phyloP scores from a whole-genome alignment of 2,797 vertebrate genomes.

The Myotis myotis region DNA sequence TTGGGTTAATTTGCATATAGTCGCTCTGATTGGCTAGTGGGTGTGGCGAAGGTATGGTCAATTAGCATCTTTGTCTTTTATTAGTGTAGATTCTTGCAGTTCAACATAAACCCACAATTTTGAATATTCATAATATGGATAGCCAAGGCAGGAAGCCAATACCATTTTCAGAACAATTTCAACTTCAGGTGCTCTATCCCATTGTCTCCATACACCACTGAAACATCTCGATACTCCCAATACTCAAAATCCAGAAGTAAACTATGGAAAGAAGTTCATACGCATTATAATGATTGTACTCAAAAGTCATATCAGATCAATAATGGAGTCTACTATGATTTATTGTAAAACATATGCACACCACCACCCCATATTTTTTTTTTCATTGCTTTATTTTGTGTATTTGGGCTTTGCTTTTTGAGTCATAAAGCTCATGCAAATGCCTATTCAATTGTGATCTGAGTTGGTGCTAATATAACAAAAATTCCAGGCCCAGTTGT shows the following conservation, averaged over 20 bases:
- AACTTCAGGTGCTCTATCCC: not conserved
- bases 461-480: not conserved
- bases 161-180: not conserved
- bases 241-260: not conserved
- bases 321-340: not conserved
- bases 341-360: not conserved
- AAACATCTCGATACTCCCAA: not conserved
- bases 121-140: not conserved
- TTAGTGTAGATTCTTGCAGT: not conserved
- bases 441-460: not conserved
- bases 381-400: not conserved
- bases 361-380: not conserved
- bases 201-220: not conserved
- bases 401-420: not conserved
- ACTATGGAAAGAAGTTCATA: not conserved
- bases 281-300: not conserved
- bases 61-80: too few species aligned
- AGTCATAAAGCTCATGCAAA: not conserved
- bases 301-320: not conserved
- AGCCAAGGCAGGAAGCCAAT: not conserved
- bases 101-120: not conserved
- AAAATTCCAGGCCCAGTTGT: not conserved
- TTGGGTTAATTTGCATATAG: too few species aligned
- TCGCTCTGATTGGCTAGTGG: too few species aligned
- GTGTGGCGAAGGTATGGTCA: too few species aligned